Percentiles rank a stretch among this genome's conserved stretches.
phyloP scores from a whole-genome alignment of 2,113 vertebrate species.

The Anguilla japonica region DNA sequence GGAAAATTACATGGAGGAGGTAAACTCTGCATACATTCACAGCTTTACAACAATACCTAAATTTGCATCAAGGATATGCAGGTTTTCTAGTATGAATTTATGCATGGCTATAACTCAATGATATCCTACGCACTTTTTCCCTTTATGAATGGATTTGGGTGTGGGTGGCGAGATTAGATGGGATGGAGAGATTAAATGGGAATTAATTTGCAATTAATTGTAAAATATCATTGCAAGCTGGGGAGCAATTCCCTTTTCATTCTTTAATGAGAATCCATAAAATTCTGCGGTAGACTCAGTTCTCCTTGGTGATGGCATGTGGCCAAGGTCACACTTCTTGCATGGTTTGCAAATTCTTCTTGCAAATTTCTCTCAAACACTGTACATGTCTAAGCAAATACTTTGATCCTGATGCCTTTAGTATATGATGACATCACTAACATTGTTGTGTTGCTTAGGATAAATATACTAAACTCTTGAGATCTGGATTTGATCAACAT shows the following conservation, averaged over 20 bases:
- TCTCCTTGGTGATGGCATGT: not conserved
- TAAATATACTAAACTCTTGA: not conserved
- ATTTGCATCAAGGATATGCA: not conserved
- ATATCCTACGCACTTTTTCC: not conserved
- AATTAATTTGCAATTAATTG: not conserved
- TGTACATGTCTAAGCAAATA: not conserved
- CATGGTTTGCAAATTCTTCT: not conserved
- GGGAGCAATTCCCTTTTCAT: not conserved
- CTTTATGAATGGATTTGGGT: too few relatives aligned
- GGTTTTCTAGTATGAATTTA: not conserved
- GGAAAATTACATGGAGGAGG: too few relatives aligned
- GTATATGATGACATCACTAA: not conserved
- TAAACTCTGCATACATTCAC: not conserved
- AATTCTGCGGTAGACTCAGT: not conserved
- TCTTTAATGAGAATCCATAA: not conserved
- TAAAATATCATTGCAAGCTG: slow-evolving; percentile 5
- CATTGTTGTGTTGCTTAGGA: not conserved
- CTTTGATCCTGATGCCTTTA: not conserved
- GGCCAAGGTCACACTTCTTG: not conserved
- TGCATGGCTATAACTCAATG: not conserved
- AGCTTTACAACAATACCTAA: not conserved
- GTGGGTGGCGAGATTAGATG: not conserved
- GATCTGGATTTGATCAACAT: not conserved
- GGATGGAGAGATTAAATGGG: not conserved
- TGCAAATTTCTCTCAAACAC: not conserved